Conservation (phyloP, 2,888 invertebrate species). For the Phlogophora meticulosa region DNA sequence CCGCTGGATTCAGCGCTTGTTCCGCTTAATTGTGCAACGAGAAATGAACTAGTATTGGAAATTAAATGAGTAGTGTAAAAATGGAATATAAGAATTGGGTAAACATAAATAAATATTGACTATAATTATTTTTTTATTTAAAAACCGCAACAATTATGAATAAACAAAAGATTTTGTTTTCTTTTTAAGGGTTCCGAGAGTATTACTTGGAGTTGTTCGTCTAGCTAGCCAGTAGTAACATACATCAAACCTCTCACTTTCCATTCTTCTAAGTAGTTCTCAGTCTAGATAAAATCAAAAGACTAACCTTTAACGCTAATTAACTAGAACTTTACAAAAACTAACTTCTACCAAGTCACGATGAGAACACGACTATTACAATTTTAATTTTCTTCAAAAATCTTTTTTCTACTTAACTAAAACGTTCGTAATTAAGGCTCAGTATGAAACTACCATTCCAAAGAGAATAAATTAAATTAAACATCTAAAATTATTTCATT, state of each 20-base stretch:
- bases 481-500: conserved; percentile 55
- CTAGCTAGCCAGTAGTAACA: too few relatives aligned
- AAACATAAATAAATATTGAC: neutral
- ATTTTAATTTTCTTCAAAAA: conserved; percentile 19
- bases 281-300: neutral
- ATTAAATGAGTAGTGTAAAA: conserved; percentile 7
- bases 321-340: conserved; percentile 11
- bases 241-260: too few relatives aligned
- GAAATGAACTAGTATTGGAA: conserved; percentile 17
- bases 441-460: conserved; percentile 11
- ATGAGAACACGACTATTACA: conserved; percentile 18
- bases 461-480: conserved; percentile 44
- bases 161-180: too few relatives aligned
- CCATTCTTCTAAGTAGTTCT: too few relatives aligned
- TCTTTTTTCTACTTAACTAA: conserved; percentile 13
- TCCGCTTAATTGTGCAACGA: conserved; percentile 41
- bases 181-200: too few relatives aligned
- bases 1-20: conserved; percentile 38
- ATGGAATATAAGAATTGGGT: neutral
- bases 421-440: conserved; percentile 24
- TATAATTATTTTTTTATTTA: too few relatives aligned
- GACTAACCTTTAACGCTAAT: conserved; percentile 7
- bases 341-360: neutral
- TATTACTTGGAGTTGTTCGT: too few relatives aligned
- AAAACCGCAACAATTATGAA: too few relatives aligned